Conservation (phyloP, 2,888 invertebrate species). For the Apodemia hepburni region DNA sequence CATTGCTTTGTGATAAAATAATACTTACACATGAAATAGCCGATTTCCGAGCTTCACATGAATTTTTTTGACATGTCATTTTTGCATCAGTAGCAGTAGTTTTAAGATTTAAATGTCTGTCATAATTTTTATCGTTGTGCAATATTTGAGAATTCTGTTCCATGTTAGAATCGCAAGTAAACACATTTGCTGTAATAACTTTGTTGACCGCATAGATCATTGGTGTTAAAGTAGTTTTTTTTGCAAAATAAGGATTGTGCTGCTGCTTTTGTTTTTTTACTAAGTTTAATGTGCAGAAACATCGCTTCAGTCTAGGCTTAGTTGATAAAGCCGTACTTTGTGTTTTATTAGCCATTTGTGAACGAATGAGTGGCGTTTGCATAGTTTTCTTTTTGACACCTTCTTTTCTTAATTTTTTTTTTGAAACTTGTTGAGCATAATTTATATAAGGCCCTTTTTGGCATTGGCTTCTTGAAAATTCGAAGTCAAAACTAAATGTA, state of each 20-base stretch:
- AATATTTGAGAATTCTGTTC: neutral
- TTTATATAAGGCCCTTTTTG: neutral
- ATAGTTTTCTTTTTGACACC: constrained; percentile 25
- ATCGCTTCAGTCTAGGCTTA: constrained; percentile 36
- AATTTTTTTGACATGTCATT: neutral
- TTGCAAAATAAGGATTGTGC: constrained; percentile 15
- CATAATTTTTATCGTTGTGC: neutral
- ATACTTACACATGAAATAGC: neutral
- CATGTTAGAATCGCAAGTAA: neutral
- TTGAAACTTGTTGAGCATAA: neutral
- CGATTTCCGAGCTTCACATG: neutral
- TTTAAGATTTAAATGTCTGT: neutral
- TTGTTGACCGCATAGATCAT: constrained; percentile 27
- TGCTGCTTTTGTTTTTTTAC: constrained; percentile 31
- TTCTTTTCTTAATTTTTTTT: constrained; percentile 21
- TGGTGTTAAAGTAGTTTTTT: constrained; percentile 17
- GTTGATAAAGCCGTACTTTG: constrained; percentile 32
- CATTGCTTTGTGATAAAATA: neutral
- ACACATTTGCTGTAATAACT: constrained; percentile 18
- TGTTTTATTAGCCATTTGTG: constrained; percentile 31
- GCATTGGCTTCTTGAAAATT: constrained; percentile 33
- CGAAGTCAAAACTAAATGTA: constrained; percentile 35
- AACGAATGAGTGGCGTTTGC: constrained; percentile 24
- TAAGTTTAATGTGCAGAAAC: constrained; percentile 42
- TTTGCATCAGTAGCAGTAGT: neutral